Base-by-base conservation (phyloP, 2,888 invertebrate species). In the Amiota communis region DNA sequence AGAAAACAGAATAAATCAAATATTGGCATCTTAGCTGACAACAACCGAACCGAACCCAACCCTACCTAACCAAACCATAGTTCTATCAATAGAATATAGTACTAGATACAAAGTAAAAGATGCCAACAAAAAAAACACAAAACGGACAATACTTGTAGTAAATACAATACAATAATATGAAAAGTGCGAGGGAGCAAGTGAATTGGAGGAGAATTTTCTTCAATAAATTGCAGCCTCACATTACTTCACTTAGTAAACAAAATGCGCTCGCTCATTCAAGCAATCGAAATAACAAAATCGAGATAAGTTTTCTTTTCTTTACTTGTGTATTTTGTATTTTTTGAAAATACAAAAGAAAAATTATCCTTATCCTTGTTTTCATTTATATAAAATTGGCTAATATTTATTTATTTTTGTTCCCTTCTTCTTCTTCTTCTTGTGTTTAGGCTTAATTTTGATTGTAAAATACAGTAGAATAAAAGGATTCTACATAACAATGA, bases 1-100 rank as follows among this genome's bases (percentile, higher is more conserved):
- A 36, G 36, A 0, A 36, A 67, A 20, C 65, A 67, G 49, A 49
- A 67, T 67, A 67, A 67, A 67, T 67, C 65, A 67, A 67, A 67
- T 67, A 67, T 65, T 65, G 65, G 49, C 49, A 49, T 49, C 49
- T 65, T 65, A 49, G 48, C 48, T 36, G 49, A 49, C 65, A 65
- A 15, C 36, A 20, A 11, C 11, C 36, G 6, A 20, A 11, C 11
- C 36, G 6, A 36, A 36, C 36, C 8, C 36, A 20, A 11, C 11
- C 36, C 4, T 4, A 36, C 36, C 36, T 0, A 36, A 36, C 36
- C 6, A 6, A 36, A 36, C 36, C 8, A 36, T 36, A 6, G 36
- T 36, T 36, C 36, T 36, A 36, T 36, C 53, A 51, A 51, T n/a
- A 51, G 53, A 51, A 36, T 36, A 6, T 36, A 36, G 36, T 6